A percentile compares a stretch with the other conserved stretches of the same genome.
Evolutionary conservation across 1,140 invertebrate species (phyloP).

Genomic region (Dinoponera quadriceps): DNA sequence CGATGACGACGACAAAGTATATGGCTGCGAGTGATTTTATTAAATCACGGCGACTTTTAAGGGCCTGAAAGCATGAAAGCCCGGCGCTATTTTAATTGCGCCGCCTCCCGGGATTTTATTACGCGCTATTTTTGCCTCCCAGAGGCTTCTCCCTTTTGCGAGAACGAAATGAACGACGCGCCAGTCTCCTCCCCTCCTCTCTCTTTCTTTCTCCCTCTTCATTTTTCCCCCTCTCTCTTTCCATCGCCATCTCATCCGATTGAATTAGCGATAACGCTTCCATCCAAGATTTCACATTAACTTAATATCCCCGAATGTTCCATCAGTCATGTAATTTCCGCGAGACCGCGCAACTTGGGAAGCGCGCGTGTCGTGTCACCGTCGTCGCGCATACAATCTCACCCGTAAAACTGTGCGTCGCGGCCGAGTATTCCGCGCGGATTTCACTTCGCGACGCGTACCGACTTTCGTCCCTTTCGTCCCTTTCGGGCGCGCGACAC

Average conservation of each 20-base stretch:
- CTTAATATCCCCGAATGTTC: slow-evolving; percentile 6
- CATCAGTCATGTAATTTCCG: not conserved
- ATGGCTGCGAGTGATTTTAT: slow-evolving; percentile 10
- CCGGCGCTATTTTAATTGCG: not conserved
- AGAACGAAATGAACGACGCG: not conserved
- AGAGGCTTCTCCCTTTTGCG: slow-evolving; percentile 2
- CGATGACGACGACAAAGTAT: not conserved
- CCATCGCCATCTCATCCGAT: not conserved
- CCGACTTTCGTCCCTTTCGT: too few relatives aligned
- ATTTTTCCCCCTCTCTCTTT: not conserved
- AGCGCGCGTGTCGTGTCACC: too few relatives aligned
- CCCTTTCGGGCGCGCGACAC: too few relatives aligned
- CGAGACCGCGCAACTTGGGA: not conserved
- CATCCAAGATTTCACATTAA: slow-evolving; percentile 7
- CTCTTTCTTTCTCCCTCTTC: not conserved
- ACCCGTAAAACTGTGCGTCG: too few relatives aligned
- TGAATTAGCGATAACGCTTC: slow-evolving; percentile 20
- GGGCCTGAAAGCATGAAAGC: too few relatives aligned
- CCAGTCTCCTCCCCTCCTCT: not conserved
- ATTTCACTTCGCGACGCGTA: too few relatives aligned
- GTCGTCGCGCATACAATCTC: too few relatives aligned
- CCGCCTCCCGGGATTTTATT: slow-evolving; percentile 16
- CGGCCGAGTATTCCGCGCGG: too few relatives aligned
- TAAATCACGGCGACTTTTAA: not conserved
- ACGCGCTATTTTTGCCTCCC: slow-evolving; percentile 18